phyloP scores from a whole-genome alignment of 1,140 invertebrate species.

The Eufriesea mexicana region DNA sequence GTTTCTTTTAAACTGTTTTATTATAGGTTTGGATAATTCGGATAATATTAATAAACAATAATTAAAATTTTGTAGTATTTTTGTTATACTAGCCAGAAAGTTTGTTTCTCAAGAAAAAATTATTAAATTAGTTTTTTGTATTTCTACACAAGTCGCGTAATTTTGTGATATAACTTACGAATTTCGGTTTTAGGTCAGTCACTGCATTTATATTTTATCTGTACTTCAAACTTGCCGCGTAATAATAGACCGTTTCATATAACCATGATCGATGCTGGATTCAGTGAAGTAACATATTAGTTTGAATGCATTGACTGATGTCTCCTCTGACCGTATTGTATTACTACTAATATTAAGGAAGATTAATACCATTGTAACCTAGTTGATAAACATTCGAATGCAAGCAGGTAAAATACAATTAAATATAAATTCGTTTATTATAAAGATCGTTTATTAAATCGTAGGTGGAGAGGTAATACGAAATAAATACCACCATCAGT shows the following conservation, averaged over 20 bases:
- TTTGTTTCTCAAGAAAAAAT: neutral
- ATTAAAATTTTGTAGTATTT: no score
- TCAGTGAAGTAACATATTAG: neutral
- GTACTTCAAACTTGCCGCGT: neutral
- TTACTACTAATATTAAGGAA: neutral
- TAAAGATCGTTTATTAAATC: neutral
- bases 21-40: no score
- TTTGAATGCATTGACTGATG: neutral
- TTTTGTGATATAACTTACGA: neutral
- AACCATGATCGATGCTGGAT: neutral
- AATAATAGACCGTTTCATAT: neutral
- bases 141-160: neutral
- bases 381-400: neutral
- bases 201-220: neutral
- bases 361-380: neutral
- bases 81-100: neutral
- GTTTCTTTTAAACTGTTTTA: neutral
- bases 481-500: constrained; percentile 56
- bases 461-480: neutral
- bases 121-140: neutral
- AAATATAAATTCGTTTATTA: neutral
- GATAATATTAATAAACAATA: no score
- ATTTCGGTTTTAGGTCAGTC: neutral
- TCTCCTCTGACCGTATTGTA: neutral
- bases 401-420: neutral